phyloP scores from a whole-genome alignment of 2,113 vertebrate genomes.

The Dromas ardeola region DNA sequence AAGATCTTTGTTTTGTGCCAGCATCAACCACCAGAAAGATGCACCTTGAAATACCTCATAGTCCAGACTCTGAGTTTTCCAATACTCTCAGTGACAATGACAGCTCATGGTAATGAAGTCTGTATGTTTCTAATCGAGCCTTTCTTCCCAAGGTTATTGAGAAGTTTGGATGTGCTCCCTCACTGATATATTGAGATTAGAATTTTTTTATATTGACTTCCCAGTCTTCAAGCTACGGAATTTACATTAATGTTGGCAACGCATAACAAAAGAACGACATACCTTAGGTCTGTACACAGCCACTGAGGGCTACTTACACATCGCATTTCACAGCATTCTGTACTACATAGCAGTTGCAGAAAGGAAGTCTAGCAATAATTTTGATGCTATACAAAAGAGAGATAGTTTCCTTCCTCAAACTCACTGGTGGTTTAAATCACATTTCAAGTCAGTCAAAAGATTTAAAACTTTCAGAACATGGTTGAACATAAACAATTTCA shows the following conservation, averaged over 20 bases:
- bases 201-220: background rate
- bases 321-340: background rate
- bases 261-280: background rate
- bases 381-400: background rate
- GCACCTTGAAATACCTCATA: background rate
- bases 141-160: background rate
- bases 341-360: background rate
- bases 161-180: background rate
- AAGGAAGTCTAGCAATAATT: background rate
- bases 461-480: background rate
- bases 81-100: background rate
- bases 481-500: background rate
- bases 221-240: background rate
- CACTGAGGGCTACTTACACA: background rate
- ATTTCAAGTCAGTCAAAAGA: background rate
- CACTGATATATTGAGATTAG: background rate
- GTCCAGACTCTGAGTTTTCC: background rate
- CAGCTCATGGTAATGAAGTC: background rate
- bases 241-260: background rate
- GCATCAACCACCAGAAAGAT: background rate
- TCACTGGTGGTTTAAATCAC: background rate
- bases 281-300: background rate
- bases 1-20: background rate
- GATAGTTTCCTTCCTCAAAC: background rate
- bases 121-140: background rate